phyloP scores from a whole-genome alignment of 2,113 vertebrate species.

The Callipepla californica region DNA sequence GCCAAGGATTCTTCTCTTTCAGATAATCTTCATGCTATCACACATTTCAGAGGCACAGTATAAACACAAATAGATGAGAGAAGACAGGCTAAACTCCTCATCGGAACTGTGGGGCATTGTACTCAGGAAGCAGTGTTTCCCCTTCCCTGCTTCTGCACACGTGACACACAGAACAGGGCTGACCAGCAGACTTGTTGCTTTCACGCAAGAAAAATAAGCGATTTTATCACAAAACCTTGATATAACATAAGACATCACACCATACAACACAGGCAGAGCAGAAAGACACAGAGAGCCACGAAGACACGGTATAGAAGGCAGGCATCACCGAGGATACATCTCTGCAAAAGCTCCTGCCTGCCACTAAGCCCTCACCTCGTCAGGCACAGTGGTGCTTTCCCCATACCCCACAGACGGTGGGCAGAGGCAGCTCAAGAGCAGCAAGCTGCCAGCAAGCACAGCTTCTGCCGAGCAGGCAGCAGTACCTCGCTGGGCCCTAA shows the following conservation, averaged over 20 bases:
- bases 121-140: accelerated
- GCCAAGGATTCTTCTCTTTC: not conserved
- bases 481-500: not conserved
- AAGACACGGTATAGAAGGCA: not conserved
- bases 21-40: not conserved
- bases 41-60: not conserved
- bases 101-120: not conserved
- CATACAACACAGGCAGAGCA: accelerated
- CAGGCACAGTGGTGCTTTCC: not conserved
- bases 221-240: not conserved
- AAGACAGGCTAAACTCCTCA: not conserved
- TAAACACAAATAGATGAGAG: not conserved
- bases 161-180: not conserved
- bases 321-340: accelerated
- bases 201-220: not conserved
- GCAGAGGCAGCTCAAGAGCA: not conserved
- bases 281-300: not conserved
- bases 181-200: not conserved
- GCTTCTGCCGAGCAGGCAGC: too few relatives aligned
- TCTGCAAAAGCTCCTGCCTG: not conserved
- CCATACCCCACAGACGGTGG: accelerated
- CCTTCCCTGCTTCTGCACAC: not conserved
- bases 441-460: not conserved
- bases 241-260: not conserved
- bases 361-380: not conserved